phyloP scores from a whole-genome alignment of 2,888 invertebrate genomes.

The Phania funesta region DNA sequence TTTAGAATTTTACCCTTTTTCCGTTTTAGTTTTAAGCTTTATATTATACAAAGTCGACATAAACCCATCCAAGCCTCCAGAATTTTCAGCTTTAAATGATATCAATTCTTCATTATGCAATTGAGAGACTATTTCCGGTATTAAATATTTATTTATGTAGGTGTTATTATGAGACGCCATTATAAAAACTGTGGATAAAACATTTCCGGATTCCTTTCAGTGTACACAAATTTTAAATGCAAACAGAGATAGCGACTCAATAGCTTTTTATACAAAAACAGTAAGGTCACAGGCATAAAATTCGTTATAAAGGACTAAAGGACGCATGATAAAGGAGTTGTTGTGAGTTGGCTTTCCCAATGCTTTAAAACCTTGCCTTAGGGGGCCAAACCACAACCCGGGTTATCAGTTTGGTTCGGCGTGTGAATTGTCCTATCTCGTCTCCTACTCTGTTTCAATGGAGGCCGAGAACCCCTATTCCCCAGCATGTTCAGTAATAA shows the following conservation, averaged over 20 bases:
- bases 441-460: too few species aligned
- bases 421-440: too few species aligned
- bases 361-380: too few species aligned
- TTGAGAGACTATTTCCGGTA: slow-evolving; percentile 73
- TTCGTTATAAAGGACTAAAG: too few species aligned
- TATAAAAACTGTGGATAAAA: background rate
- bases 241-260: background rate
- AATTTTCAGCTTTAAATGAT: slow-evolving; percentile 70
- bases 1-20: slow-evolving; percentile 63
- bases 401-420: too few species aligned
- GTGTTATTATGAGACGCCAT: slow-evolving; percentile 69
- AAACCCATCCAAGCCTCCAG: slow-evolving; percentile 77
- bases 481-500: too few species aligned
- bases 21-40: slow-evolving; percentile 69
- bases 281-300: too few species aligned
- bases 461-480: too few species aligned
- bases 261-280: too few species aligned
- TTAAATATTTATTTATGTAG: slow-evolving; percentile 73
- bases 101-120: slow-evolving; percentile 70
- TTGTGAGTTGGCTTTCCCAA: too few species aligned
- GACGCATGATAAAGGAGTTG: too few species aligned
- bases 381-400: too few species aligned
- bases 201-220: background rate
- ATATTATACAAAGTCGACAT: slow-evolving; percentile 77
- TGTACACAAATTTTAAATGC: background rate